Evolutionary conservation across 1,140 invertebrate genomes (phyloP).

Genomic region (Polypedilum pembai): DNA sequence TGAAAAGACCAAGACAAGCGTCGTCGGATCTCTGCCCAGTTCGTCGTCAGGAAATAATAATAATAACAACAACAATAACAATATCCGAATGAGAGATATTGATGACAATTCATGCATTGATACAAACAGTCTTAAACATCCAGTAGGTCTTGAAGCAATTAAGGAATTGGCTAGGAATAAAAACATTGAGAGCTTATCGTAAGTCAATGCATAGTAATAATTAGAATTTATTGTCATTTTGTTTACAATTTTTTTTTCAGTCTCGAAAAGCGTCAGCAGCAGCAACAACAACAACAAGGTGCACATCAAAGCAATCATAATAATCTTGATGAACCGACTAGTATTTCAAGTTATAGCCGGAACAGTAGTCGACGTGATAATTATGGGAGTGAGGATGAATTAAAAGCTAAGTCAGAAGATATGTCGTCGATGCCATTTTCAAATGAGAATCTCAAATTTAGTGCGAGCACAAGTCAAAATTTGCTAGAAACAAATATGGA

Average conservation of each 20-base stretch:
- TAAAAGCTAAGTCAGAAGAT: slow-evolving; percentile 27
- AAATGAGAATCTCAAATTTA: slow-evolving; percentile 41
- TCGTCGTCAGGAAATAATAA: slow-evolving; percentile 19
- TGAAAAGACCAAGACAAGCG: slow-evolving; percentile 1
- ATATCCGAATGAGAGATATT: background rate
- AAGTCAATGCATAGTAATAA: slow-evolving; percentile 35
- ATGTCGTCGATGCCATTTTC: slow-evolving; percentile 31
- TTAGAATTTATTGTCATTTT: background rate
- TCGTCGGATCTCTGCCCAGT: slow-evolving; percentile 1
- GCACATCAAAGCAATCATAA: slow-evolving; percentile 28
- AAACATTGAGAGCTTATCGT: slow-evolving; percentile 43
- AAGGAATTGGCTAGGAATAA: slow-evolving; percentile 44
- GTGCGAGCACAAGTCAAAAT: slow-evolving; percentile 38
- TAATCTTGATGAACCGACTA: slow-evolving; percentile 26
- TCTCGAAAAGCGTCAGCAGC: background rate
- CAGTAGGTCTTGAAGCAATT: slow-evolving; percentile 42
- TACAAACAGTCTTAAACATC: slow-evolving; percentile 35
- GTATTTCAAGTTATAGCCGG: slow-evolving; percentile 21
- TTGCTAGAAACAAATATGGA: slow-evolving; percentile 46
- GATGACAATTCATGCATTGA: background rate
- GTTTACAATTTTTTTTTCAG: background rate
- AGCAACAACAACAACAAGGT: background rate
- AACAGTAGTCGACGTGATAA: slow-evolving; percentile 20
- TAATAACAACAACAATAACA: slow-evolving; percentile 25
- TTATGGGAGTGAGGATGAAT: slow-evolving; percentile 24